Percentiles rank a stretch among this genome's conserved stretches.
phyloP scores from a whole-genome alignment of 1,140 invertebrate species.

The Drosophila burlai region DNA sequence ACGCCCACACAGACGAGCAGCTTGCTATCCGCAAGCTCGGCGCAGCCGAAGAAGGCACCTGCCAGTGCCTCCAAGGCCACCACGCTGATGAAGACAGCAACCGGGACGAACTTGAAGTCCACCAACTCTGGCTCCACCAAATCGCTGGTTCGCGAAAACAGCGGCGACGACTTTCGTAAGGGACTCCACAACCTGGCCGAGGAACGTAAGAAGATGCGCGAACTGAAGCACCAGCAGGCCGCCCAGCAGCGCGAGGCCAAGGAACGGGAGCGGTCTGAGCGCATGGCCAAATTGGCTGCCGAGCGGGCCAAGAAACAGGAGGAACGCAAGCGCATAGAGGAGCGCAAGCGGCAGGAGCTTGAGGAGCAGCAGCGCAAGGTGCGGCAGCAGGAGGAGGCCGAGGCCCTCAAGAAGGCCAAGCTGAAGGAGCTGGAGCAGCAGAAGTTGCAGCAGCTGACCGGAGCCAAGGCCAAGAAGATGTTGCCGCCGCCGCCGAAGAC shows the following conservation, averaged over 20 bases:
- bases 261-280: slow-evolving; percentile 86
- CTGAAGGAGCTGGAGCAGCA: slow-evolving; percentile 76
- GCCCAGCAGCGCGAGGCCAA: slow-evolving; percentile 87
- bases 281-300: slow-evolving; percentile 86
- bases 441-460: slow-evolving; percentile 58
- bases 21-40: slow-evolving; percentile 34
- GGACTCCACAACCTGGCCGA: slow-evolving; percentile 85
- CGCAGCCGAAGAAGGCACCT: slow-evolving; percentile 66
- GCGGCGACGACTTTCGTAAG: slow-evolving; percentile 79
- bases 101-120: slow-evolving; percentile 57
- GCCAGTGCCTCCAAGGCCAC: slow-evolving; percentile 71
- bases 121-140: slow-evolving; percentile 61
- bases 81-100: slow-evolving; percentile 54
- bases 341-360: slow-evolving; percentile 85
- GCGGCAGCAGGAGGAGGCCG: slow-evolving; percentile 84
- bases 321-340: slow-evolving; percentile 80
- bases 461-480: slow-evolving; percentile 71
- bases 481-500: slow-evolving; percentile 68
- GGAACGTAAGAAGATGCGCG: slow-evolving; percentile 87
- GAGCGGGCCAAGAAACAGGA: slow-evolving; percentile 86
- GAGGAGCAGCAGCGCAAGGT: slow-evolving; percentile 86
- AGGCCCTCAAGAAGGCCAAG: slow-evolving; percentile 83
- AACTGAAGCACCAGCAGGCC: slow-evolving; percentile 87
- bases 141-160: slow-evolving; percentile 72
- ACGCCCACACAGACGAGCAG: slow-evolving; percentile 71